These are phyloP conservation scores for Athene noctua DNA, from an alignment of 2,113 vertebrate genomes.

Conservation along the genomic window DNA sequence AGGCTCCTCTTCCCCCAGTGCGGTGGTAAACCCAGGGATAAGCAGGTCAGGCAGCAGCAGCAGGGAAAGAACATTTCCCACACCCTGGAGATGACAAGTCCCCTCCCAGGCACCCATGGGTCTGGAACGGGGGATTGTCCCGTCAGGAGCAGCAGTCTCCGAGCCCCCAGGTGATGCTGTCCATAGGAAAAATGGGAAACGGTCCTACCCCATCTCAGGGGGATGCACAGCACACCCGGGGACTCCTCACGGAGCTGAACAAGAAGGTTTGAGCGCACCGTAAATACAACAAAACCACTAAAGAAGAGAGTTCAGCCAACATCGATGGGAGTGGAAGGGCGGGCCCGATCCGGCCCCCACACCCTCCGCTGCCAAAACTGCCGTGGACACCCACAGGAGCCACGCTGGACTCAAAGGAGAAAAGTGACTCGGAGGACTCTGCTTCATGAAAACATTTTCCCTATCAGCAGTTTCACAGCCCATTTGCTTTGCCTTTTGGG, in stretches of 20 bases:
- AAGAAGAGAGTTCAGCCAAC: neutral
- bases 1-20: neutral
- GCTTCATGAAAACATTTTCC: neutral
- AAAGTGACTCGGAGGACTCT: neutral
- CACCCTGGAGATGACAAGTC: neutral
- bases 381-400: rapidly evolving
- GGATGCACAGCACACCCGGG: rapidly evolving
- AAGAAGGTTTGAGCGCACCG: rapidly evolving
- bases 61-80: neutral
- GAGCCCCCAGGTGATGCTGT: neutral
- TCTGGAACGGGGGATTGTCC: neutral
- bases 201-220: neutral
- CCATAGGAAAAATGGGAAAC: neutral
- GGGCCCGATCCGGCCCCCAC: rapidly evolving
- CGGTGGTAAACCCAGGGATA: neutral
- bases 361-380: neutral
- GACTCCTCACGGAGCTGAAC: neutral
- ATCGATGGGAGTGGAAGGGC: neutral
- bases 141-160: neutral
- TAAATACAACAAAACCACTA: neutral
- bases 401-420: neutral
- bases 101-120: neutral
- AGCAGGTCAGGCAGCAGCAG: neutral
- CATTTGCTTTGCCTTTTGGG: constrained; percentile 20
- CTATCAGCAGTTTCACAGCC: constrained; percentile 24